phyloP scores from a whole-genome alignment of 2,888 invertebrate genomes.

The Drosophila mimica region DNA sequence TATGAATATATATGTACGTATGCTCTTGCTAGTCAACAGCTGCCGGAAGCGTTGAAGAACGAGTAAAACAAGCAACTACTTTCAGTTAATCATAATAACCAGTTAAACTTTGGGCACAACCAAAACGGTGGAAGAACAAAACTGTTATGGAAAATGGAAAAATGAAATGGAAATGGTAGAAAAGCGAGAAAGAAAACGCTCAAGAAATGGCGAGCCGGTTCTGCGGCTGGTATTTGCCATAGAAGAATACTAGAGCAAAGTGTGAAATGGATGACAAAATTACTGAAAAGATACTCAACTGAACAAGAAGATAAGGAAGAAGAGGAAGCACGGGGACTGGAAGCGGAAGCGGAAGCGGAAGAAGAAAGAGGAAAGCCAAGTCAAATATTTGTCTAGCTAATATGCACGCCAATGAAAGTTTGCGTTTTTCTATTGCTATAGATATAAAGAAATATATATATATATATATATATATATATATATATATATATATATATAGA shows the following conservation, averaged over 20 bases:
- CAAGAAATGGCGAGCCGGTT: conserved; percentile 11
- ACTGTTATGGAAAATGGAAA: not conserved
- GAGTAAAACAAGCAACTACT: conserved; percentile 30
- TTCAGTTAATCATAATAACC: conserved; percentile 17
- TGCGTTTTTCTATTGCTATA: conserved; percentile 20
- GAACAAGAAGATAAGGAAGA: conserved; percentile 9
- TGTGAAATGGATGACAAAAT: conserved; percentile 46
- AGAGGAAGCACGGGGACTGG: conserved; percentile 9
- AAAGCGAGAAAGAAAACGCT: conserved; percentile 15
- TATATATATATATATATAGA: conserved; percentile 5
- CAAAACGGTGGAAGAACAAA: conserved; percentile 5
- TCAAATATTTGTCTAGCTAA: conserved; percentile 73
- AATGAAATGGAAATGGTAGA: conserved; percentile 12
- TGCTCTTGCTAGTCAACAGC: conserved; percentile 2
- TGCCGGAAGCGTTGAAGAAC: conserved; percentile 14
- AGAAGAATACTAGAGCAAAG: conserved; percentile 40
- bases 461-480: conserved; percentile 1
- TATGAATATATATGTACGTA: not conserved
- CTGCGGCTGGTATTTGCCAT: conserved; percentile 21
- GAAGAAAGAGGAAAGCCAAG: conserved; percentile 51
- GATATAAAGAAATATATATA: not conserved
- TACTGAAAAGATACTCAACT: conserved; percentile 14
- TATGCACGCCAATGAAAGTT: conserved; percentile 64
- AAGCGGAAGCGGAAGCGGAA: conserved; percentile 7
- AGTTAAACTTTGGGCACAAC: conserved; percentile 12